Evolutionary conservation across 2,888 invertebrate genomes (phyloP).

Genomic region (Elmis aenea): DNA sequence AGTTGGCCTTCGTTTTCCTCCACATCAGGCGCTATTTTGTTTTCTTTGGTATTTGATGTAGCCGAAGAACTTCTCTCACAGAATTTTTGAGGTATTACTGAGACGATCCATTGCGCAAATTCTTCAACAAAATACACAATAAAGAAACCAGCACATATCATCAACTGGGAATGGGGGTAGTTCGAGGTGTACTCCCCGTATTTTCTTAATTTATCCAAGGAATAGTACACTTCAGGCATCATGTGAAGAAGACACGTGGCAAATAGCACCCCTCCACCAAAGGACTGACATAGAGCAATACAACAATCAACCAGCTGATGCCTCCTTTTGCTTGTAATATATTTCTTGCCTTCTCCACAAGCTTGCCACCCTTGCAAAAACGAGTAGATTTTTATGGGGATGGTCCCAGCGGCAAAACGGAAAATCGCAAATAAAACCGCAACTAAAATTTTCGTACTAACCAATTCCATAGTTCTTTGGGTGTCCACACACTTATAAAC

Average conservation of each 20-base stretch:
- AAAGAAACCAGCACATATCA: conserved; percentile 66
- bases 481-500: no score
- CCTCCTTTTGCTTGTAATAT: conserved; percentile 37
- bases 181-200: conserved; percentile 54
- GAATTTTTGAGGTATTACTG: conserved; percentile 30
- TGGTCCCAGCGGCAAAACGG: conserved; percentile 48
- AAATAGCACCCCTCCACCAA: conserved; percentile 75
- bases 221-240: conserved; percentile 69
- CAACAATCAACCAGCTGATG: conserved; percentile 38
- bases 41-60: conserved; percentile 13
- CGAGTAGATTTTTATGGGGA: conserved; percentile 49
- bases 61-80: conserved; percentile 7
- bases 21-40: conserved; percentile 14
- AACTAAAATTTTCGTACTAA: conserved; percentile 48
- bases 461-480: conserved; percentile 40
- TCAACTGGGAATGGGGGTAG: conserved; percentile 51
- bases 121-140: conserved; percentile 69
- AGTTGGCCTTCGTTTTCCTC: neutral
- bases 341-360: conserved; percentile 29
- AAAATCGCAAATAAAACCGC: conserved; percentile 47
- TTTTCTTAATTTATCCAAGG: conserved; percentile 39
- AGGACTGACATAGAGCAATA: conserved; percentile 48
- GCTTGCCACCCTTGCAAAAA: conserved; percentile 39
- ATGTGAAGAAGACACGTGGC: conserved; percentile 75
- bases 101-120: conserved; percentile 54